A percentile compares a stretch with the other conserved stretches of the same genome.
Conservation (phyloP, 2,888 invertebrate genomes). For the Molorchus minor region DNA sequence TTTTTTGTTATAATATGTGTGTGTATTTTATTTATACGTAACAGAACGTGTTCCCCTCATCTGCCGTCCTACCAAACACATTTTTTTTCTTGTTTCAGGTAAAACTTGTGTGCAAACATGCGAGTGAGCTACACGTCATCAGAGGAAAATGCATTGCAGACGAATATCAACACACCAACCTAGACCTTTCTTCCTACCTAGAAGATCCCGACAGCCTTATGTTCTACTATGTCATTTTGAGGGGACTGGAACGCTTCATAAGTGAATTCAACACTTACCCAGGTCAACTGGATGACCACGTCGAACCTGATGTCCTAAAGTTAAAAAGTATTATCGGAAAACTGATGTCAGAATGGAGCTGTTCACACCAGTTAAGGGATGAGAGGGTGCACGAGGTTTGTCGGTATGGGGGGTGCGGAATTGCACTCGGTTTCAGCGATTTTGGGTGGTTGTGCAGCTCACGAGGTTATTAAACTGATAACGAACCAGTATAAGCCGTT, state of each 20-base stretch:
- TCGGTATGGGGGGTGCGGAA: constrained; percentile 82
- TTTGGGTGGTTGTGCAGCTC: constrained; percentile 89
- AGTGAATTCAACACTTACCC: constrained; percentile 90
- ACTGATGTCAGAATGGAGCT: constrained; percentile 86
- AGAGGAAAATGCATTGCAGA: constrained; percentile 82
- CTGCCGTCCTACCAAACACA: background rate
- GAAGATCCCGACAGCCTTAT: constrained; percentile 88
- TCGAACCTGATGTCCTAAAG: constrained; percentile 86
- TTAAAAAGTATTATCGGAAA: constrained; percentile 77
- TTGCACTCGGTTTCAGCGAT: constrained; percentile 92
- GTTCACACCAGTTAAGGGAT: constrained; percentile 79
- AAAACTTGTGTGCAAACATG: constrained; percentile 88
- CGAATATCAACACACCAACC: constrained; percentile 73
- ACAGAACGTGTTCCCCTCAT: too few species aligned
- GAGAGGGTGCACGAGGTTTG: constrained; percentile 96
- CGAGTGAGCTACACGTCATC: constrained; percentile 80
- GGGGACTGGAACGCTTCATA: constrained; percentile 91
- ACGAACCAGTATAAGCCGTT: constrained; percentile 97
- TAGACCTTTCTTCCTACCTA: constrained; percentile 60
- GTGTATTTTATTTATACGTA: too few species aligned
- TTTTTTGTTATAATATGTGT: too few species aligned
- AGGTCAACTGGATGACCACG: constrained; percentile 83
- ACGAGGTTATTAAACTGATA: constrained; percentile 94
- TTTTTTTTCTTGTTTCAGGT: constrained; percentile 61
- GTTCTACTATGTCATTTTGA: constrained; percentile 87